phyloP scores from a whole-genome alignment of 2,113 vertebrate genomes.

The Nannospalax galili region DNA sequence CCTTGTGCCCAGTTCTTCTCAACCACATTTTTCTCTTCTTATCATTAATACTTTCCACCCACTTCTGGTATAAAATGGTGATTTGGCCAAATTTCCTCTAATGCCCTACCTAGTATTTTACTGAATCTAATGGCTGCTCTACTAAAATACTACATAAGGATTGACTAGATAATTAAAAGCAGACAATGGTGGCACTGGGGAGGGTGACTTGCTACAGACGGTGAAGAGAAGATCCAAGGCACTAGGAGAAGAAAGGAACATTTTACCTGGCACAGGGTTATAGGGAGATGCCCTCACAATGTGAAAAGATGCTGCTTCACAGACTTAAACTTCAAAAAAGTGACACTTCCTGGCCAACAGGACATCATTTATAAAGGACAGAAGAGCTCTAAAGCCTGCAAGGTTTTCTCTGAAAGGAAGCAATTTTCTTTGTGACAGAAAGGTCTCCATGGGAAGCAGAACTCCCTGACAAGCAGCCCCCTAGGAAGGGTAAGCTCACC shows the following conservation, averaged over 20 bases:
- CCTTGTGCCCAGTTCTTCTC: not conserved
- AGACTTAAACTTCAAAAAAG: not conserved
- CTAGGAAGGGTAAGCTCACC: not conserved
- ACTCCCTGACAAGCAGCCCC: not conserved
- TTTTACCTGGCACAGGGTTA: not conserved
- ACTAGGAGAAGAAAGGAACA: accelerated
- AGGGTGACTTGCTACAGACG: not conserved
- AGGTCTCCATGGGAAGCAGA: not conserved
- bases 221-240: not conserved
- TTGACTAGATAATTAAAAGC: not conserved
- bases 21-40: not conserved
- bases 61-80: not conserved
- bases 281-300: accelerated
- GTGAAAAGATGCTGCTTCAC: not conserved
- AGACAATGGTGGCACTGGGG: not conserved
- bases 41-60: not conserved
- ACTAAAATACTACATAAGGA: not conserved
- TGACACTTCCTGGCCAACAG: not conserved
- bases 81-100: not conserved
- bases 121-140: not conserved
- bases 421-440: not conserved
- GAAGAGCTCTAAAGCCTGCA: not conserved
- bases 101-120: not conserved
- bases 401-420: not conserved
- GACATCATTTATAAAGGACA: not conserved